Evolutionary conservation across 2,888 invertebrate species (phyloP).

Genomic region (Caenorhabditis becei): DNA sequence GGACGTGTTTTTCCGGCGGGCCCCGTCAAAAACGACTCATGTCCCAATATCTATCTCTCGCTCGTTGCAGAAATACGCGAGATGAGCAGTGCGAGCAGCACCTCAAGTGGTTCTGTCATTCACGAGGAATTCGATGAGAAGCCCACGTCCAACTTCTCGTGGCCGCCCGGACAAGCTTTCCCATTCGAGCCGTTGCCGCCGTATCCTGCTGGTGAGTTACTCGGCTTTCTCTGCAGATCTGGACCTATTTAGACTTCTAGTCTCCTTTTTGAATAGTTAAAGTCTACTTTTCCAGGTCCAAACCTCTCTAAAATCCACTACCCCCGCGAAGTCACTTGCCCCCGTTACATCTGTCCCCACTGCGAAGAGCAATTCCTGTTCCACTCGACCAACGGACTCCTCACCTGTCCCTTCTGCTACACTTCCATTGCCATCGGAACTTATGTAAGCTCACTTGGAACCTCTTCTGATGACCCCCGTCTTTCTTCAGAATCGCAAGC

Average conservation of each 20-base stretch:
- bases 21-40: conserved; percentile 20
- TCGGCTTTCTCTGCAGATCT: too few relatives aligned
- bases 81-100: conserved; percentile 48
- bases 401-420: conserved; percentile 70
- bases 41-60: neutral
- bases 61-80: conserved; percentile 49
- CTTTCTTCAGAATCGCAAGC: conserved; percentile 57
- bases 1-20: neutral
- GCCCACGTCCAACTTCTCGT: conserved; percentile 61
- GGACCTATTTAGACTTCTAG: too few relatives aligned
- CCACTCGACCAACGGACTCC: conserved; percentile 64
- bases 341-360: conserved; percentile 68
- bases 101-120: conserved; percentile 33
- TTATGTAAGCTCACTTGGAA: conserved; percentile 56
- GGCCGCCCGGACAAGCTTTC: conserved; percentile 68
- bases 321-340: conserved; percentile 66
- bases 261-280: too few relatives aligned
- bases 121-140: conserved; percentile 59
- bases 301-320: conserved; percentile 68
- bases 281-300: conserved; percentile 63
- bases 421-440: conserved; percentile 68
- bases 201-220: conserved; percentile 67
- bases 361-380: conserved; percentile 69
- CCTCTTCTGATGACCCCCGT: neutral
- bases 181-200: conserved; percentile 68